Conservation (phyloP, 2,888 invertebrate species). For the Choreutis nemorana region DNA sequence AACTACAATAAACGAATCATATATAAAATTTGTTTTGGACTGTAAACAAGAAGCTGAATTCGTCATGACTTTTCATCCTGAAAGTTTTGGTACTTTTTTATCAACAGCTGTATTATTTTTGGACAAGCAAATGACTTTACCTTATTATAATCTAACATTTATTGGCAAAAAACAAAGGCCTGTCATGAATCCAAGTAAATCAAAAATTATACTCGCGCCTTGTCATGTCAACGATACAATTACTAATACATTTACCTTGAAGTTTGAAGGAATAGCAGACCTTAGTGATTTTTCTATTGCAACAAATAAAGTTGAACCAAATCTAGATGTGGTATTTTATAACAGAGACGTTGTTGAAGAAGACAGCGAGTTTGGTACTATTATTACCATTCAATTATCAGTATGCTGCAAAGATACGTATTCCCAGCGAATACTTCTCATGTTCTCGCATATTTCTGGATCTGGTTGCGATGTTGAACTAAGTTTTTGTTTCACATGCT, state of each 20-base stretch:
- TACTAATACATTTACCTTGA: constrained; percentile 23
- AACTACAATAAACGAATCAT: constrained; percentile 24
- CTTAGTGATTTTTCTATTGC: constrained; percentile 27
- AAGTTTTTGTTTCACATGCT: constrained; percentile 39
- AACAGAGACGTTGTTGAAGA: constrained; percentile 16
- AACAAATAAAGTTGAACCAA: constrained; percentile 28
- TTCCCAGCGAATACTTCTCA: constrained; percentile 23
- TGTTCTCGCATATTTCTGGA: constrained; percentile 32
- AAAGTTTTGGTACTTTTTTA: constrained; percentile 37
- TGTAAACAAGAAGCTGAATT: constrained; percentile 22
- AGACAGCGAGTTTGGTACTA: constrained; percentile 19
- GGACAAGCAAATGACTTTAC: constrained; percentile 39
- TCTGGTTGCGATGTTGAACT: constrained; percentile 44
- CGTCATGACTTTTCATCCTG: constrained; percentile 39
- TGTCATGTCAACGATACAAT: constrained; percentile 26
- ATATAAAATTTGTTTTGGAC: constrained; percentile 41
- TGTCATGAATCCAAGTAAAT: constrained; percentile 28
- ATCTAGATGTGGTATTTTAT: constrained; percentile 25
- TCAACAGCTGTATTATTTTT: constrained; percentile 40
- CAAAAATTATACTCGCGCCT: constrained; percentile 45
- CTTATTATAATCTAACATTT: constrained; percentile 50
- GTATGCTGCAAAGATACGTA: constrained; percentile 21
- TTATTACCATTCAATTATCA: constrained; percentile 27
- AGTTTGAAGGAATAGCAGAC: constrained; percentile 24
- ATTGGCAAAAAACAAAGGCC: constrained; percentile 33